Evolutionary conservation across 2,797 vertebrate species (phyloP).

Genomic region (Mionectes olivaceus): DNA sequence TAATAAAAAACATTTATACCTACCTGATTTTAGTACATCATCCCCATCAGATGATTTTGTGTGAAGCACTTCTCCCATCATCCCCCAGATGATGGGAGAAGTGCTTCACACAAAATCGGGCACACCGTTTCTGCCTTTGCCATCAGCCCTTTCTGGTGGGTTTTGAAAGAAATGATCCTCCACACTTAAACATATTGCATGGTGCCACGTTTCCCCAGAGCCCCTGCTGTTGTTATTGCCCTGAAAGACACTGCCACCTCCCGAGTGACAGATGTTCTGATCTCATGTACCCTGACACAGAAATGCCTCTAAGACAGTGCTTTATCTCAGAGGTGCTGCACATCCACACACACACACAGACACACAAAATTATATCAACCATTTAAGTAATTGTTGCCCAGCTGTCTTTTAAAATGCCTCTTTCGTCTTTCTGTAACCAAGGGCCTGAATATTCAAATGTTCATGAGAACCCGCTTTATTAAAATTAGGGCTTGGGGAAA

Average conservation of each 20-base stretch:
- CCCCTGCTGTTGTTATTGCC: background rate
- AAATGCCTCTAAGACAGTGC: constrained; percentile 57
- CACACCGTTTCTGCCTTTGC: background rate
- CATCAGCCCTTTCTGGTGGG: background rate
- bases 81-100: background rate
- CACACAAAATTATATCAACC: constrained; percentile 22
- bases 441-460: constrained; percentile 81
- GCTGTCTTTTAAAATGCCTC: constrained; percentile 74
- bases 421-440: constrained; percentile 73
- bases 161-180: constrained; percentile 38
- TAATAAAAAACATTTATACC: background rate
- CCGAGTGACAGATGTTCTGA: background rate
- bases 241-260: background rate
- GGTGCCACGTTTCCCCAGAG: background rate
- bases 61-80: background rate
- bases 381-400: constrained; percentile 59
- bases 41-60: background rate
- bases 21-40: background rate
- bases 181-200: background rate
- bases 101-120: background rate
- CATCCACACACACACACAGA: background rate
- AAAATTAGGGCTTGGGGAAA: constrained; percentile 83
- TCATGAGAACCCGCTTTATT: constrained; percentile 80
- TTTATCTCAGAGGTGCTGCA: constrained; percentile 52
- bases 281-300: background rate